Evolutionary conservation across 2,113 vertebrate genomes (phyloP).

Genomic region (Stegostoma tigrinum): DNA sequence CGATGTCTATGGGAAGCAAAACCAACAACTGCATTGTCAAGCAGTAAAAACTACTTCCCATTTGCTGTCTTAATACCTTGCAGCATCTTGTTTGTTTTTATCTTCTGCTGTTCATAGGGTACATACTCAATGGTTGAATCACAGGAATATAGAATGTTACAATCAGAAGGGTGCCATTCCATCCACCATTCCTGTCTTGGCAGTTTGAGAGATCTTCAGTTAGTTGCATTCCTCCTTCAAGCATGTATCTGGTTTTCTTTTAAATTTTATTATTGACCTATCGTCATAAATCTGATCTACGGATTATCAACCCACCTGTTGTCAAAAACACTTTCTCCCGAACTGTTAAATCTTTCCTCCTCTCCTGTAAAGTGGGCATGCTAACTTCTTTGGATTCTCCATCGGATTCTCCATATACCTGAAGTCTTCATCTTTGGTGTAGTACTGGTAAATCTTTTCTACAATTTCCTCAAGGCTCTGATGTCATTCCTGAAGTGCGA

Average conservation of each 20-base stretch:
- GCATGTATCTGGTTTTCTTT: not conserved
- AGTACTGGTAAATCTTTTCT: not conserved
- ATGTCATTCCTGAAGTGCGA: not conserved
- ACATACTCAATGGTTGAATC: not conserved
- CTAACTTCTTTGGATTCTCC: not conserved
- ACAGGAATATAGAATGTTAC: not conserved
- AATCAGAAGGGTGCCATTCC: not conserved
- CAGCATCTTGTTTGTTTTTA: not conserved
- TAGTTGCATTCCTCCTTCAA: not conserved
- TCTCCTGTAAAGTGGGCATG: not conserved
- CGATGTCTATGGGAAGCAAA: not conserved
- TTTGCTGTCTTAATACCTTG: not conserved
- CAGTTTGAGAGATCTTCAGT: not conserved
- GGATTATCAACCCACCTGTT: not conserved
- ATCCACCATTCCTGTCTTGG: not conserved
- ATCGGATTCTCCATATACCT: not conserved
- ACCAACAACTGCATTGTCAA: not conserved
- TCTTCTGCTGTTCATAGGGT: not conserved
- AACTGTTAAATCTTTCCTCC: not conserved
- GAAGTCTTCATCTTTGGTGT: not conserved
- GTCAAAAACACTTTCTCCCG: not conserved
- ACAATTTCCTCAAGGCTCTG: not conserved
- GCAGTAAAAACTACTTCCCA: not conserved
- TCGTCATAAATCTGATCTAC: not conserved
- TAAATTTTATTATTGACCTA: not conserved